Evolutionary conservation across 2,797 vertebrate genomes (phyloP), one percentile per base, ranked within the genome.

Genomic region (Malurus splendens): DNA sequence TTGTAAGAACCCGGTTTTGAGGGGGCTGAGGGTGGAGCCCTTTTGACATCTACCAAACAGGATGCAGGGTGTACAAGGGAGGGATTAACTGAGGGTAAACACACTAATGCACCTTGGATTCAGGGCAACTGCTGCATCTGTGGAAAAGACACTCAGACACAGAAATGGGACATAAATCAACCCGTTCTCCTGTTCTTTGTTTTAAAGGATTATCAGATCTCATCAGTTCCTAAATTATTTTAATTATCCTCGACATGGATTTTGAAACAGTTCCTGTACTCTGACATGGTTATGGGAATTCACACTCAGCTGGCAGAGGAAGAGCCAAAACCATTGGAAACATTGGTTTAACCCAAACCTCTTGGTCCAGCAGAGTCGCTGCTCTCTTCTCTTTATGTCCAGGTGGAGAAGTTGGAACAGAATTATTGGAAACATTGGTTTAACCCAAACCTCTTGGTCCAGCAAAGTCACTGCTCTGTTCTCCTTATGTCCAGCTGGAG

Each of bases 171-270:
- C 42, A 39, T 4, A 10, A 71, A 77, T 24, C 8, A 47, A 50
- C n/a, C 7, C 1, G 0, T 44, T 15, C 36, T 50, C 20, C 24
- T 19, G 2, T 0, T 8, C 10, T 28, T 24, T 70, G 23, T 36
- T 47, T 39, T 18, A 25, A 12, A 64, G 33, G 23, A 22, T 71
- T 33, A 62, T 38, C 33, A 22, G 28, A 13, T 18, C 55, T 75
- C 64, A 62, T 87, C 38, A 51, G n/a, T 41, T 73, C 67, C 48
- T 67, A 82, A 73, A 36, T 82, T 7, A 23, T 16, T 76, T 28
- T 33, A 27, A 59, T 36, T 74, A 45, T 15, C 14, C 48, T 75
- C 47, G 48, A 74, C 64, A 7, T 5, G n/a, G 36, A 57, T 72
- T 83, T 72, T 39, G 54, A 48, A 9, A 17, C 30, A 32, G 48